Evolutionary conservation across 2,888 invertebrate species (phyloP).

Genomic region (Tetragonisca angustula): DNA sequence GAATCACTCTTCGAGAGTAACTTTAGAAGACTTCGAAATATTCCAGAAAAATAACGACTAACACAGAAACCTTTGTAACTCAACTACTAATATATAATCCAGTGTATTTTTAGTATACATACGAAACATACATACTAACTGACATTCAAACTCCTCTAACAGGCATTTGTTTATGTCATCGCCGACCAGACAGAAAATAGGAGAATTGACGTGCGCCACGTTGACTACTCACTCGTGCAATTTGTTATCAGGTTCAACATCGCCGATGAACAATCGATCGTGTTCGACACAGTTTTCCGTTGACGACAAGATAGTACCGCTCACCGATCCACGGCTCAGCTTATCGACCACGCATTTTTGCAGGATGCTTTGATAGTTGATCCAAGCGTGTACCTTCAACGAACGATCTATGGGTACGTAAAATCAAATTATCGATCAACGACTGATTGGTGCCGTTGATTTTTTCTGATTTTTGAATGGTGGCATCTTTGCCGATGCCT

Average conservation of each 20-base stretch:
- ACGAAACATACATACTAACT: too few species aligned
- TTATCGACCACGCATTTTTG: slow-evolving; percentile 96
- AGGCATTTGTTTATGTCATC: background rate
- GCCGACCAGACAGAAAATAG: background rate
- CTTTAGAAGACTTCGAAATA: too few species aligned
- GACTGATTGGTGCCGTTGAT: background rate
- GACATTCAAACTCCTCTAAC: too few species aligned
- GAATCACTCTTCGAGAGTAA: too few species aligned
- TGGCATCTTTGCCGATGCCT: slow-evolving; percentile 96
- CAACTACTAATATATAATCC: too few species aligned
- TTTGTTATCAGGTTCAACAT: slow-evolving; percentile 64
- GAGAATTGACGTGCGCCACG: background rate
- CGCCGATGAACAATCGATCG: slow-evolving; percentile 60
- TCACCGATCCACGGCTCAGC: slow-evolving; percentile 80
- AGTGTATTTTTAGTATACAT: too few species aligned
- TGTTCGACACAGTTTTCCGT: slow-evolving; percentile 77
- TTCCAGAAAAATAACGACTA: too few species aligned
- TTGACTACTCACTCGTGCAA: slow-evolving; percentile 66
- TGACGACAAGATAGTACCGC: slow-evolving; percentile 32
- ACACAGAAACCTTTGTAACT: too few species aligned
- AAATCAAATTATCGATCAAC: slow-evolving; percentile 52
- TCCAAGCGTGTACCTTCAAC: slow-evolving; percentile 95
- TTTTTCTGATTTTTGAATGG: slow-evolving; percentile 90
- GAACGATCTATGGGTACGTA: slow-evolving; percentile 76
- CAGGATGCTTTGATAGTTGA: slow-evolving; percentile 96